A percentile compares a stretch with the other conserved stretches of the same genome.
phyloP scores from a whole-genome alignment of 2,113 vertebrate genomes.

The Pachycephala philippinensis region DNA sequence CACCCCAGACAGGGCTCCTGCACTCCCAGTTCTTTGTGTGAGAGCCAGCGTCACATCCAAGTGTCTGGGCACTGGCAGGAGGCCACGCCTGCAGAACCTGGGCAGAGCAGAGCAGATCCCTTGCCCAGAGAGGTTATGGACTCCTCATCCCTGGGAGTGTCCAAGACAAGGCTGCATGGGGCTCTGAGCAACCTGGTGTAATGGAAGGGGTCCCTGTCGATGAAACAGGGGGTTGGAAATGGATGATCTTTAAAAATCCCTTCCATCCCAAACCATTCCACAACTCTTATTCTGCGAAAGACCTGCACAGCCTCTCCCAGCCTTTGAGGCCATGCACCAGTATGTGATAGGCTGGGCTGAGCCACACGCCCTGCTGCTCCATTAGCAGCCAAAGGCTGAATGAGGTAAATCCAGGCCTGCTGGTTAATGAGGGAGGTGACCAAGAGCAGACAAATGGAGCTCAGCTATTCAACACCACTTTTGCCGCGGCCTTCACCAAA shows the following conservation, averaged over 20 bases:
- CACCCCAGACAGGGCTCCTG: not conserved
- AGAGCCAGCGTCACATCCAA: not conserved
- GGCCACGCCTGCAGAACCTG: rapidly evolving
- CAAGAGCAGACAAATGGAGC: not conserved
- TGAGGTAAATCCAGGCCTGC: not conserved
- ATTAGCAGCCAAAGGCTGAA: not conserved
- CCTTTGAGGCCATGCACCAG: not conserved
- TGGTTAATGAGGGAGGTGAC: not conserved
- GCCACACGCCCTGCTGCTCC: not conserved
- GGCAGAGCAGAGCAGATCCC: not conserved
- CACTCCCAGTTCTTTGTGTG: not conserved
- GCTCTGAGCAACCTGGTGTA: not conserved
- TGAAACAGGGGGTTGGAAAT: not conserved
- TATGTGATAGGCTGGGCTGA: not conserved
- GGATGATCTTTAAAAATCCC: not conserved
- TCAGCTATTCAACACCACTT: not conserved
- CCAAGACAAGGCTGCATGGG: not conserved
- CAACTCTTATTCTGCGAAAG: rapidly evolving
- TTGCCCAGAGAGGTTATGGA: not conserved
- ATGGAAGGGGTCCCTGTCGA: too few relatives aligned
- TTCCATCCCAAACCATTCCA: not conserved
- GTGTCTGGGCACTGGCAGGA: not conserved
- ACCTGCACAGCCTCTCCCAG: not conserved
- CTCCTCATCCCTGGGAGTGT: not conserved
- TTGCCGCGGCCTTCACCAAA: not conserved